A percentile compares a stretch with the other conserved stretches of the same genome.
These are phyloP conservation scores for Diplodus puntazzo DNA, from an alignment of 2,797 vertebrate species.

Conservation along the genomic window DNA sequence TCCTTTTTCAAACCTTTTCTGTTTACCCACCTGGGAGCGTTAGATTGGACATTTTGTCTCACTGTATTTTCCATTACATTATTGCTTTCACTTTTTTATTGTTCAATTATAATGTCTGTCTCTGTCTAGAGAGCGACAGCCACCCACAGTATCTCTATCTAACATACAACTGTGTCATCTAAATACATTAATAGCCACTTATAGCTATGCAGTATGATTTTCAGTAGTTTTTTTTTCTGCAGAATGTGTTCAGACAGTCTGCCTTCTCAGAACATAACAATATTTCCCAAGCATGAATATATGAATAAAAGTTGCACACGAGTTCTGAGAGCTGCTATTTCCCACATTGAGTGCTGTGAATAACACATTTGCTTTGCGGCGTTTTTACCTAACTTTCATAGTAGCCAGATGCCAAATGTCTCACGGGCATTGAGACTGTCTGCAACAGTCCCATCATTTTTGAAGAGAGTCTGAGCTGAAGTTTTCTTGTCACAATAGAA, in stretches of 20 bases:
- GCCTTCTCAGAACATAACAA: background rate
- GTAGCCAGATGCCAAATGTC: constrained; percentile 8
- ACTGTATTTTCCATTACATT: constrained; percentile 31
- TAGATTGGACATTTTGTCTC: constrained; percentile 36
- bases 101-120: constrained; percentile 45
- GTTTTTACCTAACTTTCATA: background rate
- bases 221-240: constrained; percentile 4
- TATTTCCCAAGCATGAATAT: background rate
- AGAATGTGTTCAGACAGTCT: background rate
- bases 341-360: background rate
- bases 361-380: background rate
- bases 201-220: background rate
- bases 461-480: constrained; percentile 1
- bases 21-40: constrained; percentile 62
- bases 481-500: constrained; percentile 23
- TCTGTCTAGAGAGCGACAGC: constrained; percentile 28
- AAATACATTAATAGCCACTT: constrained; percentile 42
- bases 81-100: constrained; percentile 9
- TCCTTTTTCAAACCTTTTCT: constrained; percentile 46
- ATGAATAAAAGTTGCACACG: background rate
- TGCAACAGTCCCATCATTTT: constrained; percentile 22
- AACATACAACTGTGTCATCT: constrained; percentile 42
- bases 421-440: background rate
- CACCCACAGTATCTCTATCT: constrained; percentile 20
- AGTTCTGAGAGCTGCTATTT: background rate